Evolutionary conservation across 2,797 vertebrate genomes (phyloP), one percentile per base, ranked within the genome.

Genomic region (Melanotaenia boesemani): DNA sequence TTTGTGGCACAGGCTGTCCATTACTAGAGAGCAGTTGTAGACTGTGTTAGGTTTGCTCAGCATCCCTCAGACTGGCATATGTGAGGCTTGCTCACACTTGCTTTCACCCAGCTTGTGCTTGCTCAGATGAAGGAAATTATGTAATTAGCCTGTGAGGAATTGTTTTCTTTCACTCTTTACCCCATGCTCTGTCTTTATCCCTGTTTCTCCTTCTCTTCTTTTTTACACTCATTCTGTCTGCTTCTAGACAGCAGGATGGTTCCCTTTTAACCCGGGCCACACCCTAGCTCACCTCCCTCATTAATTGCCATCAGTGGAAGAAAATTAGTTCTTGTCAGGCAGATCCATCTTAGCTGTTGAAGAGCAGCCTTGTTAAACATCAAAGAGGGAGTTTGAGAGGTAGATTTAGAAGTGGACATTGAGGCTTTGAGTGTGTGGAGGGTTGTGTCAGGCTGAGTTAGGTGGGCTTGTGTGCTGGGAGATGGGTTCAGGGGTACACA

Each of bases 101-200:
- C 90, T 84, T 96, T 96, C 94, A 92, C 91, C 92, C 89, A 89
- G 92, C 86, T 90, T 92, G 70, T 97, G 94, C 97, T 98, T 97
- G 95, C 91, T 96, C 96, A 96, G 96, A 97, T 96, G 95, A 95
- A 96, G 94, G 96, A 97, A 96, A 97, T 97, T 96, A 97, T 96
- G 95, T 96, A 97, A 97, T 99, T 98, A 96, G 95, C 94, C 95
- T 92, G 85, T 93, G 93, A 90, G 82, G 88, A 87, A 91, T 93
- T 92, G 89, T 92, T 93, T 93, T 93, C 84, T 79, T 92, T 93
- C 74, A 67, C 84, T 83, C 76, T 79, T 85, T 80, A 68, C 71
- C 82, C 77, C 72, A 16, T 70, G 44, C 63, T 32, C 34, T 10
- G 34, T 77, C 65, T 74, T 84, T 76, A 48, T 77, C 30, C 64